phyloP scores from a whole-genome alignment of 2,113 vertebrate genomes.

The Tautogolabrus adspersus region DNA sequence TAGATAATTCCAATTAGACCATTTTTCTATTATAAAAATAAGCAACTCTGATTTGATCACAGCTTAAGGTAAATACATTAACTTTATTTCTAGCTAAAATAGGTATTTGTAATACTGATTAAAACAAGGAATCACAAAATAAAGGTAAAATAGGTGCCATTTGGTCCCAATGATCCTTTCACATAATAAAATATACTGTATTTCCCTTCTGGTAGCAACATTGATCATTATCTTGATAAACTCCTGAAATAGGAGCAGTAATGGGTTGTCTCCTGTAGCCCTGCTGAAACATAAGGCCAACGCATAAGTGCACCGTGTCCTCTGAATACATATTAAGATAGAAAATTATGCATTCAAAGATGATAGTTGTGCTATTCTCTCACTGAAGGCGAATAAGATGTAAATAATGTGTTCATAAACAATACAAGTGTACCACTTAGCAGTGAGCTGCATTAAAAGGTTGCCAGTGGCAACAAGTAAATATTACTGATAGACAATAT shows the following conservation, averaged over 20 bases:
- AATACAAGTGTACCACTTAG: too few species aligned
- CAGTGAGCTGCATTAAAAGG: not conserved
- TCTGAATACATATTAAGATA: not conserved
- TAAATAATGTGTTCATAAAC: not conserved
- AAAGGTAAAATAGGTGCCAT: not conserved
- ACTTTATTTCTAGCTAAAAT: slow-evolving; percentile 7
- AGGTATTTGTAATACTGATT: not conserved
- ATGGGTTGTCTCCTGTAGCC: not conserved
- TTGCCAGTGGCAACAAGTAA: not conserved
- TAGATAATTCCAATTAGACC: not conserved
- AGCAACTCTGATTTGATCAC: not conserved
- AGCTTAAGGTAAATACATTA: not conserved
- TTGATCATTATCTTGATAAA: not conserved
- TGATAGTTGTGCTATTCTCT: not conserved
- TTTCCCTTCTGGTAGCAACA: slow-evolving; percentile 8
- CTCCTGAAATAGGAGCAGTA: not conserved
- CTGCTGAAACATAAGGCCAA: slow-evolving; percentile 1
- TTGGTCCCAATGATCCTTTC: not conserved
- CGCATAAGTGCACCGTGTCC: not conserved
- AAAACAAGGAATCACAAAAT: not conserved
- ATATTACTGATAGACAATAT: not conserved
- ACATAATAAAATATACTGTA: not conserved
- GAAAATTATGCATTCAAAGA: not conserved
- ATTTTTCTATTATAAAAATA: slow-evolving; percentile 10
- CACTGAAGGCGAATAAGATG: not conserved